Base-by-base conservation (phyloP, 2,113 vertebrate genomes). In the Melanotaenia duboulayi region DNA sequence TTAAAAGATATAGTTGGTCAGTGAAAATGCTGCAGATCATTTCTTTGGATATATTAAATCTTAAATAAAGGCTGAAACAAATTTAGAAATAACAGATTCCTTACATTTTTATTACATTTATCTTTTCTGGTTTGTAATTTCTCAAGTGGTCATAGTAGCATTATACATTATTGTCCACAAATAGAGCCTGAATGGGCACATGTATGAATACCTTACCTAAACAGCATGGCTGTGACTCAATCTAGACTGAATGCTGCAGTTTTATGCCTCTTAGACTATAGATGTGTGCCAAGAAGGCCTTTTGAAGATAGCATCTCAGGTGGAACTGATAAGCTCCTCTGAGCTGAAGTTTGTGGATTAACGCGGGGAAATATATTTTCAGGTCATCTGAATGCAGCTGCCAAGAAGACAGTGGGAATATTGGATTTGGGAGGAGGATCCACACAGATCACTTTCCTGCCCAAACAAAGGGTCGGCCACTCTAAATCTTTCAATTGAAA, bases 341-440 rank as follows among this genome's bases (percentile, higher is more conserved):
- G 19, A 65, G 64, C 58, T 17, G 61, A 32, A 50, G 40, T 57
- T 60, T 62, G 60, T 56, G 66, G 60, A 81, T 79, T 78, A 63
- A 82, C 79, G n/a, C 0, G 7, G 35, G 51, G 59, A 79, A 49
- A 87, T 74, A 87, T 74, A 93, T 42, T 93, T 92, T 75, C 89
- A 99, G 97, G 96, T 91, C 95, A 96, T 74, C 90, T 99, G 71
- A 90, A 93, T 48, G 80, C 90, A 71, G 91, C 86, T 44, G 90
- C 82, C 58, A 91, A 91, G 66, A 91, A 90, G 64, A 97, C 96
- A 2, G 90, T 96, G 73, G 98, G 98, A 23, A 98, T 93, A 81
- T 87, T 99, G 91, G 98, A 99, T 89, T 86, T 99, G 76, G 98
- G 98, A 60, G 98, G 98, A 84, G 98, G 95, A 72, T 99, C 98